Base-by-base conservation (phyloP, 1,140 invertebrate genomes). In the Sycophaga agraensis region DNA sequence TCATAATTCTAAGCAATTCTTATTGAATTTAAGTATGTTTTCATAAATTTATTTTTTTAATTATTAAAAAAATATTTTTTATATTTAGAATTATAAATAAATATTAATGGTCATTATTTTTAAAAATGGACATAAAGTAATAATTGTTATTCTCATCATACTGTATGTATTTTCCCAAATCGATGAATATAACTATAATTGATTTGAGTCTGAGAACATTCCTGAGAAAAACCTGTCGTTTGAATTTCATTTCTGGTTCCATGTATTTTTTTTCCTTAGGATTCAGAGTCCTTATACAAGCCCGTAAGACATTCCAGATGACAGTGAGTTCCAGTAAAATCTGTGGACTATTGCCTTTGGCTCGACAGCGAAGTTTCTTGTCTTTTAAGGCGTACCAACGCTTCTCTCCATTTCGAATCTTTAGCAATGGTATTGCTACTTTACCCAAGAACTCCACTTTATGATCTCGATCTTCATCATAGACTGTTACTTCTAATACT, bases 381-480 rank as follows among this genome's bases (percentile, higher is more conserved):
- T 99, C 97, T 80, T 99, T 99, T 19, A 99, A 82, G 0, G 91
- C 89, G 76, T 96, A 99, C 96, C 97, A 98, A 66, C 91, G 84
- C 74, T 94, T 94, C 70, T 97, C 94, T 4, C 93, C 91, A 73
- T 94, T 97, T 64, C 88, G 83, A 68, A 99, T 93, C 73, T 89
- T 84, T 17, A 93, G 77, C 9, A 99, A 79, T 0, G 97, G 97
- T 68, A 99, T 89, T 4, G 89, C 88, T 11, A 99, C 82, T 81
- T 94, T 96, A 5, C 97, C 97, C 1, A 99, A 82, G 79, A 99
- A 99, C 79, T 99, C 97, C 0, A 96, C 92, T 79, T 97, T 97
- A 74, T 98, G 96, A 77, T 99, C 96, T 60, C 93, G 85, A 81
- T 99, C 97, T 81, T 99, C 97, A 75, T 99, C 98, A 76, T 91